Evolutionary conservation across 37 sponge, comb jelly and placozoan species (phyloP).

Genomic region (Bolinopsis microptera): DNA sequence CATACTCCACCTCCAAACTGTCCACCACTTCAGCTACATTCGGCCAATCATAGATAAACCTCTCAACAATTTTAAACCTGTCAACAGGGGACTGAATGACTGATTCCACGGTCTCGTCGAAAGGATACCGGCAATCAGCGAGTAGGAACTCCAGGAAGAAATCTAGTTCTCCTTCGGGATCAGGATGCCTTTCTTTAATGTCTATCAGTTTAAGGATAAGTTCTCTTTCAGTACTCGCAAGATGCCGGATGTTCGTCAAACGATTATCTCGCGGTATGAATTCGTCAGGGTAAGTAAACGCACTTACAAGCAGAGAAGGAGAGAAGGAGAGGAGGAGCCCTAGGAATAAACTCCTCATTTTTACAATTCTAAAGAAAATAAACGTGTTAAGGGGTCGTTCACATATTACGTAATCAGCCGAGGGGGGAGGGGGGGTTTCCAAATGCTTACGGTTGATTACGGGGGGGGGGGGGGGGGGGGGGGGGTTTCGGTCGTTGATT

Average conservation of each 20-base stretch:
- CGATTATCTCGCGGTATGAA: neutral
- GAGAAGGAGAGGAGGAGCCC: neutral
- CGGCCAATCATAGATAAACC: constrained; percentile 45
- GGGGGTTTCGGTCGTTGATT: no score
- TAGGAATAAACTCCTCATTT: neutral
- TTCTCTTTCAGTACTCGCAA: neutral
- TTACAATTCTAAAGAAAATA: no score
- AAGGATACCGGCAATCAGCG: neutral
- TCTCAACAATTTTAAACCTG: constrained; percentile 38
- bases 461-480: no score
- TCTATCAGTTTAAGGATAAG: neutral
- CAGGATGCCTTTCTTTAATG: neutral
- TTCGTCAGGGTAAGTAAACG: neutral
- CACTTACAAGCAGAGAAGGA: no score
- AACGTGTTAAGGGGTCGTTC: no score
- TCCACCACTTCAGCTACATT: neutral
- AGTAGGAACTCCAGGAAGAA: constrained; percentile 23
- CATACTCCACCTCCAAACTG: neutral
- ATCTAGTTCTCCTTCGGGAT: neutral
- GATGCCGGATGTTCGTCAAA: neutral
- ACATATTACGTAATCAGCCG: no score
- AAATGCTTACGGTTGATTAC: no score
- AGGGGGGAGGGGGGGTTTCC: no score
- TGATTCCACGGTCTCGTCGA: neutral
- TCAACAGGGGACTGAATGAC: neutral